Conservation (phyloP, 2,113 vertebrate genomes). For the Channa argus region DNA sequence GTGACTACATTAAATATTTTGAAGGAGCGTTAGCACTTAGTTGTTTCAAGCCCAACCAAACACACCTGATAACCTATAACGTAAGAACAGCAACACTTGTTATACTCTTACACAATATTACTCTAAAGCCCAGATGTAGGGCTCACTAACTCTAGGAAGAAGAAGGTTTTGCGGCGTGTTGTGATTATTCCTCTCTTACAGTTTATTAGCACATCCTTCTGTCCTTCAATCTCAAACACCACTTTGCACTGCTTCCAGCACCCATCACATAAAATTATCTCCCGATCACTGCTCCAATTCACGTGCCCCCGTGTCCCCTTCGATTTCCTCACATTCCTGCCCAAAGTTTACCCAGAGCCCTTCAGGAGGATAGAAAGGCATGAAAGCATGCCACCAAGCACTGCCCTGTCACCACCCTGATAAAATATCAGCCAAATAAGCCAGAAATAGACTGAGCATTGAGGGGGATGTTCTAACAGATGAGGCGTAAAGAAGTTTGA, state of each 20-base stretch:
- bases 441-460: conserved; percentile 65
- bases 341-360: conserved; percentile 54
- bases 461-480: conserved; percentile 51
- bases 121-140: not conserved
- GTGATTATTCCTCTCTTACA: conserved; percentile 40
- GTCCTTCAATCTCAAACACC: conserved; percentile 17
- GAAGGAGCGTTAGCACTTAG: too few relatives aligned
- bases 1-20: too few relatives aligned
- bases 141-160: not conserved
- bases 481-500: conserved; percentile 44
- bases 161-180: conserved; percentile 12
- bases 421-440: conserved; percentile 62
- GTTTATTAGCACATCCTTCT: conserved; percentile 47
- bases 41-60: too few relatives aligned
- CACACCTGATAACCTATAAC: too few relatives aligned
- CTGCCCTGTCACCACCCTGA: conserved; percentile 10
- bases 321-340: conserved; percentile 63
- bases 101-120: not conserved
- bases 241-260: conserved; percentile 43
- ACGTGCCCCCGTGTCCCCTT: conserved; percentile 29
- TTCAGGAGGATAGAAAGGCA: conserved; percentile 32
- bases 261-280: conserved; percentile 76
- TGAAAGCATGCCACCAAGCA: conserved; percentile 52
- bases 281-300: conserved; percentile 73
- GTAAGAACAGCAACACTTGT: not conserved